Evolutionary conservation across 2,888 invertebrate genomes (phyloP), one percentile per base, ranked within the genome.

Genomic region (Tholera decimalis): DNA sequence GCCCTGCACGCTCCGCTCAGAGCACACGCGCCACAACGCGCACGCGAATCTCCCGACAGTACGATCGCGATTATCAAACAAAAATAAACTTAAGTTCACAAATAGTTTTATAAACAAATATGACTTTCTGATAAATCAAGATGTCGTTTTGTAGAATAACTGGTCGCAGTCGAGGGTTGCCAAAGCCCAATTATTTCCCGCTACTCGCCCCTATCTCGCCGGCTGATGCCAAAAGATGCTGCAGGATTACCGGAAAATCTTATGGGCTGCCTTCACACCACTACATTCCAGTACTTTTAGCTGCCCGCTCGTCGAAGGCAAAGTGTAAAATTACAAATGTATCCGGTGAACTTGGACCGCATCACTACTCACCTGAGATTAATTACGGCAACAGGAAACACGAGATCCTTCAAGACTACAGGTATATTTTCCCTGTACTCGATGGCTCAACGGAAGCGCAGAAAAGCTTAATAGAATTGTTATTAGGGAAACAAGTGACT

Each of bases 121-220:
- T 94, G 94, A 88, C 83, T 83, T 91, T 85, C 80, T 94, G 87
- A 83, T 71, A 76, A 83, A 69, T 79, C 82, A 87, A 84, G 62
- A 97, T 97, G 96, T 97, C 97, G 86, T 97, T 97, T 91, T 98
- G 98, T 92, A 97, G 98, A 90, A 98, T 98, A 83, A 98, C 98
- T 67, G 97, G 98, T 84, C 97, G 97, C 89, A 97, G 97, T 91
- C 96, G 97, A 82, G 97, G 97, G 84, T 96, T 98, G 85, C 98
- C 98, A 57, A 97, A 98, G 88, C 98, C 98, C 58, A 97, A 98
- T 91, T 98, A 98, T 89, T 97, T 98, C 86, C 98, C 98, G 22
- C 95, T 98, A 56, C 95, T 98, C 77, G 97, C 97, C 49, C 98
- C 98, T 4, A 97, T 98, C 70, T 97, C 98, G 53, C 98, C 98